Evolutionary conservation across 1,140 invertebrate species (phyloP).

Genomic region (Dendrolimus punctatus): DNA sequence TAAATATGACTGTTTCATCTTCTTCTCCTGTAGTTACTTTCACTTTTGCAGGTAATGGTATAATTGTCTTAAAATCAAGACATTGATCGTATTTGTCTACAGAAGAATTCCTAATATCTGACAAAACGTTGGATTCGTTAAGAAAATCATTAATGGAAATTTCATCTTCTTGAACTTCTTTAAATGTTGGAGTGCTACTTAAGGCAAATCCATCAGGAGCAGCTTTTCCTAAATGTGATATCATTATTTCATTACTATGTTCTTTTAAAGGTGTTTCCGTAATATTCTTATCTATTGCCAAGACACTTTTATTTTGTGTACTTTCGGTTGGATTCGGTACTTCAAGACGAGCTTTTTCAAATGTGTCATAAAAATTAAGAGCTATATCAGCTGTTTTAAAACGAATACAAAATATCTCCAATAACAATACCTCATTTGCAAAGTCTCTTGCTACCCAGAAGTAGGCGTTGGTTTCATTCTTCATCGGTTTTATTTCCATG

Average conservation of each 20-base stretch:
- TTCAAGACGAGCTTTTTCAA: conserved; percentile 73
- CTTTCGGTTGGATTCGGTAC: conserved; percentile 4
- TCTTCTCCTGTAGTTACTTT: conserved; percentile 88
- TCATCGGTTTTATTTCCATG: conserved; percentile 82
- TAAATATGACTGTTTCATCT: conserved; percentile 80
- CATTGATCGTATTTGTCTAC: conserved; percentile 84
- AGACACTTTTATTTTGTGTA: neutral
- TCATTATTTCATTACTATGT: conserved; percentile 44
- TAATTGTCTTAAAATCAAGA: conserved; percentile 89
- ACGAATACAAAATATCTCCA: conserved; percentile 87
- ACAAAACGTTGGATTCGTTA: conserved; percentile 64
- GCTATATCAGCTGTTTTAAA: conserved; percentile 86
- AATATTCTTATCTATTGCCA: conserved; percentile 30
- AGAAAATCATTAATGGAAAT: conserved; percentile 47
- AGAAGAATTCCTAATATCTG: conserved; percentile 69
- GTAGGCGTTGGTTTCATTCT: conserved; percentile 82
- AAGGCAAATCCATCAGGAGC: conserved; percentile 36
- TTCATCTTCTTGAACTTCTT: conserved; percentile 32
- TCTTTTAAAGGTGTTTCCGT: conserved; percentile 77
- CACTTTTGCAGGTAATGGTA: conserved; percentile 88
- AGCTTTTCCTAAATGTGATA: conserved; percentile 14
- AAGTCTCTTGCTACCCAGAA: conserved; percentile 91
- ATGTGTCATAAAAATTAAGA: conserved; percentile 76
- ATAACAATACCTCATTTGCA: conserved; percentile 84
- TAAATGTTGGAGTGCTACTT: conserved; percentile 31